phyloP scores from a whole-genome alignment of 2,888 invertebrate species.

The Chaetogeoica ovagalla region DNA sequence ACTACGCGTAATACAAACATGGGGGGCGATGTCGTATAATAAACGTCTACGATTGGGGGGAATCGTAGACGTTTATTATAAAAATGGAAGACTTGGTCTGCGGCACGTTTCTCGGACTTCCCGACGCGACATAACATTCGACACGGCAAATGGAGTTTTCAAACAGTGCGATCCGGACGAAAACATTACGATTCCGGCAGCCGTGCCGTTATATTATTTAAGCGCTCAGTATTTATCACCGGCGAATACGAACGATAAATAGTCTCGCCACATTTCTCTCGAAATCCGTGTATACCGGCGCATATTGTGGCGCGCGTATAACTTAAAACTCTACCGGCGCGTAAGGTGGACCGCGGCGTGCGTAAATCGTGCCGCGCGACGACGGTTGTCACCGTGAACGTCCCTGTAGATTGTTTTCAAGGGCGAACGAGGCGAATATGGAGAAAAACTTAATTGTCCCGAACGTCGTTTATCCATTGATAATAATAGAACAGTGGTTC shows the following conservation, averaged over 20 bases:
- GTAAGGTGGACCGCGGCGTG: neutral
- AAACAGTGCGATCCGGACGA: constrained; percentile 35
- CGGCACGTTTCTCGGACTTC: constrained; percentile 1
- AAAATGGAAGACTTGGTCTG: constrained; percentile 16
- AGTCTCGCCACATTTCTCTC: constrained; percentile 32
- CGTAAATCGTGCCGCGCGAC: no score
- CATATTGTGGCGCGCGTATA: neutral
- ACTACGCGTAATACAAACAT: no score
- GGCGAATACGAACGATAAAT: constrained; percentile 39
- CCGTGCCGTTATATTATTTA: neutral
- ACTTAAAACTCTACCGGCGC: constrained; percentile 24
- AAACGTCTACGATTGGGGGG: no score
- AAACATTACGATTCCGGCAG: constrained; percentile 36
- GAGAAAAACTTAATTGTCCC: no score
- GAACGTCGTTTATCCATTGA: no score
- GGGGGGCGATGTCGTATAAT: no score
- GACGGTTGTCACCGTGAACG: no score
- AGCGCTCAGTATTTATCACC: constrained; percentile 17
- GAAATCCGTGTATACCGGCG: constrained; percentile 4
- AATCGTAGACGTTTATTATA: constrained; percentile 1
- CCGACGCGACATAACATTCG: constrained; percentile 21
- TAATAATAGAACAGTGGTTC: no score
- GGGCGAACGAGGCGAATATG: no score
- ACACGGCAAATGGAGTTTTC: constrained; percentile 44
- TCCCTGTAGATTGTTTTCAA: no score